Evolutionary conservation across 2,113 vertebrate species (phyloP).

Genomic region (Syrrhaptes paradoxus): DNA sequence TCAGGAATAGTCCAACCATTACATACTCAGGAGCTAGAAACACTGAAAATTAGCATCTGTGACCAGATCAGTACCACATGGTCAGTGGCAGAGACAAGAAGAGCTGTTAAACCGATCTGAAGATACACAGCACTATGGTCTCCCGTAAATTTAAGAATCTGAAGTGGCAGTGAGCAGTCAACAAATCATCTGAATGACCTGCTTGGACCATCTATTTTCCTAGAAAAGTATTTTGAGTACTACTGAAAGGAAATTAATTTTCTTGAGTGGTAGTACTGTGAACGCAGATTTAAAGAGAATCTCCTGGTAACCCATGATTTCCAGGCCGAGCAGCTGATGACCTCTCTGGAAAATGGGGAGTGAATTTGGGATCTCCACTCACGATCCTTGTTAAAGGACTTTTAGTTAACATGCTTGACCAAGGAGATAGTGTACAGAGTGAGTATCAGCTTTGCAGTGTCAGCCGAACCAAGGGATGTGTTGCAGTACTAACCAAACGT

Average conservation of each 20-base stretch:
- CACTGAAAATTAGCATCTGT: neutral
- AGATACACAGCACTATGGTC: neutral
- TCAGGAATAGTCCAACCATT: neutral
- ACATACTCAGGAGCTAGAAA: neutral
- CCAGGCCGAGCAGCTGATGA: neutral
- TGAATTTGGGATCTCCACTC: neutral
- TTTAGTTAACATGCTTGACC: neutral
- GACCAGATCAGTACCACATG: neutral
- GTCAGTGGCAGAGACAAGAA: neutral
- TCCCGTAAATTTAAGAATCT: neutral
- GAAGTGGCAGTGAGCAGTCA: neutral
- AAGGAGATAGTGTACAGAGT: neutral
- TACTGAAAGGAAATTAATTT: neutral
- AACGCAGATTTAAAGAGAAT: neutral
- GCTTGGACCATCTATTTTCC: neutral
- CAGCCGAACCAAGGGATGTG: constrained; percentile 29
- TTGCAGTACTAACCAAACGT: constrained; percentile 80
- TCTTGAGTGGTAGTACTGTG: neutral
- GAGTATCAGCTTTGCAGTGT: neutral
- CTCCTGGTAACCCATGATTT: neutral
- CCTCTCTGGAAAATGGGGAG: neutral
- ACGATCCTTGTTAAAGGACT: neutral
- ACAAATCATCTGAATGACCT: neutral
- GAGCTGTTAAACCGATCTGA: neutral
- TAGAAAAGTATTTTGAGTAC: neutral